Percentiles rank a stretch among this genome's conserved stretches.
These are phyloP conservation scores for Cheilosia variabilis DNA, from an alignment of 2,888 invertebrate genomes.

Conservation along the genomic window DNA sequence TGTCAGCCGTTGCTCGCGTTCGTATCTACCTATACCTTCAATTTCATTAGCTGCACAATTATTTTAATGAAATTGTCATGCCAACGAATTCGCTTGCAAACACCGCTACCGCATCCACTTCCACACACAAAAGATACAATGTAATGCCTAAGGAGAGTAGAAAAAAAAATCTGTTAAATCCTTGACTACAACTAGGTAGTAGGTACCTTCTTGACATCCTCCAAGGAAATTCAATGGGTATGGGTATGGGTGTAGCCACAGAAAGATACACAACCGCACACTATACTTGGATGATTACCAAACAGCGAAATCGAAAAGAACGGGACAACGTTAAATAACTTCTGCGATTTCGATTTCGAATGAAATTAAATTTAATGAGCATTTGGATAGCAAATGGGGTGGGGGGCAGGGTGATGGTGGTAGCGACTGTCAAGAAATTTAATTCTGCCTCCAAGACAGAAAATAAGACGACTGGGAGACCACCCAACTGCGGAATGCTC, in stretches of 20 bases:
- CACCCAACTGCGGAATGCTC: constrained; percentile 62
- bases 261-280: constrained; percentile 18
- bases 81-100: constrained; percentile 73
- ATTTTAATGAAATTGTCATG: constrained; percentile 76
- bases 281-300: constrained; percentile 29
- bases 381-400: constrained; percentile 11
- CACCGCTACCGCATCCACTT: constrained; percentile 43
- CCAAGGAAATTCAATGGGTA: constrained; percentile 22
- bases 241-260: constrained; percentile 2
- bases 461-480: constrained; percentile 62
- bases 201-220: constrained; percentile 42
- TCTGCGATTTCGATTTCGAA: constrained; percentile 73
- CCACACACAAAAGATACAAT: constrained; percentile 29
- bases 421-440: constrained; percentile 67
- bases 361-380: constrained; percentile 75
- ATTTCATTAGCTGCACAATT: constrained; percentile 75
- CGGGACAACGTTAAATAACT: constrained; percentile 70
- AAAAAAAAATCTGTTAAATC: constrained; percentile 57
- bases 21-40: constrained; percentile 33
- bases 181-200: constrained; percentile 66
- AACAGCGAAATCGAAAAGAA: constrained; percentile 20
- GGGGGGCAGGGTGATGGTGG: not conserved
- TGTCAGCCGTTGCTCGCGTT: constrained; percentile 55
- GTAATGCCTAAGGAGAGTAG: constrained; percentile 41
- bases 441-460: constrained; percentile 72